A percentile compares a stretch with the other conserved stretches of the same genome.
Evolutionary conservation across 2,888 invertebrate genomes (phyloP).

Genomic region (Andricus curvator): DNA sequence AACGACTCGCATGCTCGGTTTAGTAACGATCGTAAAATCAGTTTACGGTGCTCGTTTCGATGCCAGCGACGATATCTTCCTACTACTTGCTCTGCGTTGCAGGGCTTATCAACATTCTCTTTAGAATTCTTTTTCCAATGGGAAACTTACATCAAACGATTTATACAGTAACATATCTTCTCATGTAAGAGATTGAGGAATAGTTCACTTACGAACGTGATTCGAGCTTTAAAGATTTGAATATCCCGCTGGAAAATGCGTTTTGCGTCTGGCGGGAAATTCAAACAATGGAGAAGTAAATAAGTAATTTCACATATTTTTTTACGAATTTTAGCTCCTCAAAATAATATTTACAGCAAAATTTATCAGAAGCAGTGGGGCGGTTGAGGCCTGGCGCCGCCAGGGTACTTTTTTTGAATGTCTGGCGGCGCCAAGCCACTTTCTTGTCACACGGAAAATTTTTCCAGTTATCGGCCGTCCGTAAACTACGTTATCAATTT

Average conservation of each 20-base stretch:
- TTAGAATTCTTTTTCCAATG: constrained; percentile 37
- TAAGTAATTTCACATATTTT: too few species aligned
- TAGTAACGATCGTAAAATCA: constrained; percentile 39
- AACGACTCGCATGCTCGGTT: constrained; percentile 41
- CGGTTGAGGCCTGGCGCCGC: too few species aligned
- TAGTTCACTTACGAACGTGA: background rate
- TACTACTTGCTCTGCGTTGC: constrained; percentile 30
- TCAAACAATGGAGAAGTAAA: background rate
- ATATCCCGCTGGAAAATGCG: background rate
- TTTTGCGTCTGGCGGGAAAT: background rate
- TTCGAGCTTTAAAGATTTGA: background rate
- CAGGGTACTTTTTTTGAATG: too few species aligned
- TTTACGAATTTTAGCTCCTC: background rate
- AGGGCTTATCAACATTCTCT: constrained; percentile 35
- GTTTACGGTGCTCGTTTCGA: constrained; percentile 39
- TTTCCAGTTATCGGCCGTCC: too few species aligned
- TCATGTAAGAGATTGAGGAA: background rate
- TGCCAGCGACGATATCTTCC: constrained; percentile 33
- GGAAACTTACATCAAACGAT: constrained; percentile 19
- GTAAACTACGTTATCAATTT: too few species aligned
- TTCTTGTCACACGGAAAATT: too few species aligned
- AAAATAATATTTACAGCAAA: too few species aligned
- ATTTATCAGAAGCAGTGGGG: too few species aligned
- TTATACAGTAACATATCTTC: constrained; percentile 24
- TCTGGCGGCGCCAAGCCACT: too few species aligned